Conservation (phyloP, 2,797 vertebrate genomes). For the Betta splendens region DNA sequence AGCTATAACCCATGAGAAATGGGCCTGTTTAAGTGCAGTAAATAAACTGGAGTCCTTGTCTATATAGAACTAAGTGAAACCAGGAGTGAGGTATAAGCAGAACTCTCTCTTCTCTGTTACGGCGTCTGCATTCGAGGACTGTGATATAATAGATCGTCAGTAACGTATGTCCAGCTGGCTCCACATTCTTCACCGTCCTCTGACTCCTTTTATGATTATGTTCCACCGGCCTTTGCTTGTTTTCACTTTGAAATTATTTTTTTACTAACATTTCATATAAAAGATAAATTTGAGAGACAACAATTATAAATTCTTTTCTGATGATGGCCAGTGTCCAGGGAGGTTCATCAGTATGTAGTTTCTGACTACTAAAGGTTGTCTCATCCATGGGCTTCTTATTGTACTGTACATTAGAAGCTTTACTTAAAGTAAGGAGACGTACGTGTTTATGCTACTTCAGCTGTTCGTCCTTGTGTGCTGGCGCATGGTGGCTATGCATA, state of each 20-base stretch:
- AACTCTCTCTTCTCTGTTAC: slow-evolving; percentile 2
- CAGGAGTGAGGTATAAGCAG: slow-evolving; percentile 21
- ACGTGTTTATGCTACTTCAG: too few species aligned
- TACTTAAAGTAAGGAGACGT: too few species aligned
- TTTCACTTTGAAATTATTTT: neutral
- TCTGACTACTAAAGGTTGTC: too few species aligned
- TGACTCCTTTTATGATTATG: neutral
- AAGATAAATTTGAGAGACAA: neutral
- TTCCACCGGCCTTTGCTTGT: neutral
- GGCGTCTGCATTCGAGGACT: neutral
- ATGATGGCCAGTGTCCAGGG: neutral
- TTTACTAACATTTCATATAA: neutral
- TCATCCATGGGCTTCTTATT: too few species aligned
- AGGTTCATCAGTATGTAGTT: neutral
- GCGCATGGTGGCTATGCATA: too few species aligned
- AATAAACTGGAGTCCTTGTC: slow-evolving; percentile 48
- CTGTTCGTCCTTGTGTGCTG: too few species aligned
- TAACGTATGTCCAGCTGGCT: neutral
- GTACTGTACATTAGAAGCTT: too few species aligned
- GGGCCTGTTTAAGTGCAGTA: slow-evolving; percentile 48
- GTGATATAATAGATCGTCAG: too few species aligned
- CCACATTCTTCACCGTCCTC: neutral
- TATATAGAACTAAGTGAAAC: slow-evolving; percentile 37
- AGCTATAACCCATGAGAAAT: slow-evolving; percentile 43
- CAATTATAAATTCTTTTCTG: neutral